Evolutionary conservation across 30 jellyfish, hydroid and myxozoan species (phyloP).

Genomic region (Nemopilema nomurai): DNA sequence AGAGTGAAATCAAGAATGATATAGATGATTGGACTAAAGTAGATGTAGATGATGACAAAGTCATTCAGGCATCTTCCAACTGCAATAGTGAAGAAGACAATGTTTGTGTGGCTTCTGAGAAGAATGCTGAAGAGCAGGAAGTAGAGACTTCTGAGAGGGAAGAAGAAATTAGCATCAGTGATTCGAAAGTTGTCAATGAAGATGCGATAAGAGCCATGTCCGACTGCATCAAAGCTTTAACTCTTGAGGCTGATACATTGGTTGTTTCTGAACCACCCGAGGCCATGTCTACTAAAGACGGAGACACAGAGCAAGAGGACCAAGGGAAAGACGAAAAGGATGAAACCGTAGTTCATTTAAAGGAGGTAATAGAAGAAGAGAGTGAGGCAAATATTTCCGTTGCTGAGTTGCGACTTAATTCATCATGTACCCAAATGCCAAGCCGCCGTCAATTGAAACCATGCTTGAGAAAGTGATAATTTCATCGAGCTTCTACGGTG

Average conservation of each 20-base stretch:
- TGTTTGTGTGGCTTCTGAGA: not conserved
- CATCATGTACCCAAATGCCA: not conserved
- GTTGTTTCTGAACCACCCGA: not conserved
- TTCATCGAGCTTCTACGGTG: constrained; percentile 26
- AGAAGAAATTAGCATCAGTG: not conserved
- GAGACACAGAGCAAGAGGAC: not conserved
- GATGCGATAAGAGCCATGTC: not conserved
- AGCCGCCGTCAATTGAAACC: constrained; percentile 36
- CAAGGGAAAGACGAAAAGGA: not conserved
- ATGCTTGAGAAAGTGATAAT: constrained; percentile 26
- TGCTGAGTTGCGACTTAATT: constrained; percentile 11
- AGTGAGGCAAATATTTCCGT: constrained; percentile 5
- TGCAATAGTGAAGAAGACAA: not conserved
- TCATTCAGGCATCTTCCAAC: not conserved
- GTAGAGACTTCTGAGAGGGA: not conserved
- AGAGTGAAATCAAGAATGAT: not conserved
- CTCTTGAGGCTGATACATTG: not conserved
- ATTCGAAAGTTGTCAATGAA: not conserved
- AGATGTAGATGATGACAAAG: not conserved
- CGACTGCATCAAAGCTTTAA: not conserved
- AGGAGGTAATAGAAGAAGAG: constrained; percentile 6
- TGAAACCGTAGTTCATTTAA: not conserved
- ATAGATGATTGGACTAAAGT: not conserved
- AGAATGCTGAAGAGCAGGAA: not conserved
- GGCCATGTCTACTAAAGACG: not conserved